A percentile compares a stretch with the other conserved stretches of the same genome.
Conservation (phyloP, 1,140 invertebrate genomes). For the Lucilia cuprina region DNA sequence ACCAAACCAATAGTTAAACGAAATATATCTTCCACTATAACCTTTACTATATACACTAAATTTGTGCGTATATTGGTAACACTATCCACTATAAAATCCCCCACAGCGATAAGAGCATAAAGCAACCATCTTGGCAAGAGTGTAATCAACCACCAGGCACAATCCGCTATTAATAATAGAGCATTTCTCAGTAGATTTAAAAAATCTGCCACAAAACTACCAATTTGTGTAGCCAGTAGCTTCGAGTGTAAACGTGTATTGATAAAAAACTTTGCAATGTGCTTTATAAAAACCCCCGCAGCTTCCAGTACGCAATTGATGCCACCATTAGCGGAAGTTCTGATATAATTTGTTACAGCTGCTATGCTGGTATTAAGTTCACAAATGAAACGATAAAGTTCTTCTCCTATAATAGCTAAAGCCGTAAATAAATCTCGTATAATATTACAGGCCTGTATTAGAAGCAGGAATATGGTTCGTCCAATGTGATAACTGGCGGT, state of each 20-base stretch:
- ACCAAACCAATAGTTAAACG: constrained; percentile 1
- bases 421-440: background rate
- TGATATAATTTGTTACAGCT: background rate
- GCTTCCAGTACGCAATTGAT: background rate
- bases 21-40: constrained; percentile 28
- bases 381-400: constrained; percentile 21
- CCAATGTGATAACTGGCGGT: constrained; percentile 20
- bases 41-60: background rate
- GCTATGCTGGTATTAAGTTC: constrained; percentile 3
- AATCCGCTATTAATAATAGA: constrained; percentile 31
- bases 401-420: constrained; percentile 16
- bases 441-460: background rate
- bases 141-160: constrained; percentile 18
- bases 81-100: background rate
- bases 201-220: constrained; percentile 2
- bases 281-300: background rate
- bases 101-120: background rate
- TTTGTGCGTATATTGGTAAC: background rate
- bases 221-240: constrained; percentile 8
- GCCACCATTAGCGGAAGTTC: background rate
- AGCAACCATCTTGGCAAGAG: constrained; percentile 18
- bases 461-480: background rate
- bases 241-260: constrained; percentile 23
- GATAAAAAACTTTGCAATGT: constrained; percentile 19
- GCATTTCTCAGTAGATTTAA: background rate